Conservation (phyloP, 2,797 vertebrate species). For the Malacoctenus gilli region DNA sequence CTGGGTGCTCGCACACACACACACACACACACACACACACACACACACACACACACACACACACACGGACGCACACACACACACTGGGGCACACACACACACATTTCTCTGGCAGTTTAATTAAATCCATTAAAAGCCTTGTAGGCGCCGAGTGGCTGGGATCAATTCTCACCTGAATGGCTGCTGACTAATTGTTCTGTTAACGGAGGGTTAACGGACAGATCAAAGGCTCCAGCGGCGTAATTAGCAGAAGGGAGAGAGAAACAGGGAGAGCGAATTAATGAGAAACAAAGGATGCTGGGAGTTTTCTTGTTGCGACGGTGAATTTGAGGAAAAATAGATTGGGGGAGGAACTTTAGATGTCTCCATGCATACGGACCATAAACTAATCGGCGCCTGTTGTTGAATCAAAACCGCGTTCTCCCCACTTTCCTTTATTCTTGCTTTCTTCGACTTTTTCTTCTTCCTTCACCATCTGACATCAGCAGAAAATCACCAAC, state of each 20-base stretch:
- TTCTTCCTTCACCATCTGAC: slow-evolving; percentile 4
- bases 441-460: too few species aligned
- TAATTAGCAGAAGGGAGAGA: slow-evolving; percentile 65
- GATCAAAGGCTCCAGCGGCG: slow-evolving; percentile 72
- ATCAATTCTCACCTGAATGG: slow-evolving; percentile 80
- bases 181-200: slow-evolving; percentile 79
- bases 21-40: slow-evolving; percentile 15
- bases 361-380: neutral
- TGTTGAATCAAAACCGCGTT: too few species aligned
- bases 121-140: slow-evolving; percentile 81
- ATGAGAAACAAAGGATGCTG: slow-evolving; percentile 65
- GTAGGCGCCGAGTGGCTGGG: slow-evolving; percentile 60
- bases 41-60: slow-evolving; percentile 16
- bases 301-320: slow-evolving; percentile 48
- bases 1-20: slow-evolving; percentile 36
- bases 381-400: neutral
- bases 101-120: slow-evolving; percentile 69
- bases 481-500: slow-evolving; percentile 2
- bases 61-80: slow-evolving; percentile 24
- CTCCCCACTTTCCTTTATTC: too few species aligned
- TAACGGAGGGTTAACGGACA: slow-evolving; percentile 70
- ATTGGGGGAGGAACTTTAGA: slow-evolving; percentile 3
- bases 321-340: slow-evolving; percentile 29
- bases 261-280: slow-evolving; percentile 42
- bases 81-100: slow-evolving; percentile 33